Base-by-base conservation (phyloP, 2,888 invertebrate species). In the Cerceris ruficornis region DNA sequence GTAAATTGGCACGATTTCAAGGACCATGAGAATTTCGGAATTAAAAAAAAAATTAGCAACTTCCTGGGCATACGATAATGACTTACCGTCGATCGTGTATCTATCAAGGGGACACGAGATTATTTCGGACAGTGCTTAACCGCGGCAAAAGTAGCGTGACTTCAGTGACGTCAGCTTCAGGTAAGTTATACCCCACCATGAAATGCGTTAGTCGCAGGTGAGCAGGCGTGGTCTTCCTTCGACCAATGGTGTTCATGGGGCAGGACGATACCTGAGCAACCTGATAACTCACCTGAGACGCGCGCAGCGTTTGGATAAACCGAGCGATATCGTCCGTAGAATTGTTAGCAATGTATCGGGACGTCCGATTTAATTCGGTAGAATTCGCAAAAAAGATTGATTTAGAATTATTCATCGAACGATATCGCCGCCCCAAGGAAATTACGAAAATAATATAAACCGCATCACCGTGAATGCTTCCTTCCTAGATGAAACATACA, bases 161-260 rank as follows among this genome's bases (percentile, higher is more conserved):
- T 88, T 72, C 42, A 59, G 73, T 90, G 90, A 90, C 90, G 90
- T 91, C 90, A 90, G 79, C 76, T 42, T 60, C 86, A 87, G 88
- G 86, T 83, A 85, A 86, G 81, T 78, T 85, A 84, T 83, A 85
- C 81, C 88, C 87, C 83, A 81, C 81, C 77, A 74, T 7, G 71
- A 46, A 70, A 75, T 71, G 75, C 75, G 81, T 75, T 85, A 85
- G 76, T 75, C 81, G 88, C 89, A 90, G 90, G 91, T 91, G 90
- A 91, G 87, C 87, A 88, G 91, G 91, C 91, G 91, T 89, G 88
- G 88, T 88, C 84, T 83, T 59, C 75, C 68, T 73, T 82, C 88
- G 86, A 85, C 92, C 92, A 92, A 92, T 92, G 82, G 88, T 86
- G 81, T 77, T 80, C 81, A 41, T 86, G 86, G 90, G 91, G 92